A percentile compares a stretch with the other conserved stretches of the same genome.
These are phyloP conservation scores for Pitta sordida DNA, from an alignment of 2,113 vertebrate species.

Conservation along the genomic window DNA sequence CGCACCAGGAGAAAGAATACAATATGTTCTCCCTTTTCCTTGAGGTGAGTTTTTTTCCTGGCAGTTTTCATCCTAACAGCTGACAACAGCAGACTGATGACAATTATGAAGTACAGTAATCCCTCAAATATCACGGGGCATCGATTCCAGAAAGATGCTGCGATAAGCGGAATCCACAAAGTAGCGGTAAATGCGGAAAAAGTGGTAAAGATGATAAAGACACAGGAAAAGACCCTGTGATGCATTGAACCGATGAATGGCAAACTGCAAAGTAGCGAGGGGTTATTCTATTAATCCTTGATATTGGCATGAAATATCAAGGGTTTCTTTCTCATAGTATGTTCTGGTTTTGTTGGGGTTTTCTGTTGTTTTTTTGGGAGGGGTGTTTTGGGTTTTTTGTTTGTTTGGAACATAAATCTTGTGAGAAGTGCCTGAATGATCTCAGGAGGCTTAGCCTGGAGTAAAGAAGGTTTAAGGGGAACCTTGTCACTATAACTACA, in stretches of 20 bases:
- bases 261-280: too few relatives aligned
- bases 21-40: neutral
- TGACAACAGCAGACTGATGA: neutral
- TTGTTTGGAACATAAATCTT: neutral
- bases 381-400: neutral
- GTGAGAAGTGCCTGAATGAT: neutral
- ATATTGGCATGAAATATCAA: neutral
- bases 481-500: too few relatives aligned
- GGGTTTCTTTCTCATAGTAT: neutral
- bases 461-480: neutral
- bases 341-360: neutral
- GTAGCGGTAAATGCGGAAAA: too few relatives aligned
- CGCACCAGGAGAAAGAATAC: neutral
- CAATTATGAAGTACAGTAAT: neutral
- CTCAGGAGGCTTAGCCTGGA: neutral
- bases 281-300: too few relatives aligned
- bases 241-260: too few relatives aligned
- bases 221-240: too few relatives aligned
- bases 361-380: neutral
- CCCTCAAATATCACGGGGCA: too few relatives aligned
- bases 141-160: too few relatives aligned
- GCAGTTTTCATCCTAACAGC: neutral
- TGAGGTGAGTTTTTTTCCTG: neutral
- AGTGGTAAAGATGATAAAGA: too few relatives aligned
- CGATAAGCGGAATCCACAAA: too few relatives aligned